Evolutionary conservation across 2,113 vertebrate species (phyloP).

Genomic region (Forbesichthys papilliferus): DNA sequence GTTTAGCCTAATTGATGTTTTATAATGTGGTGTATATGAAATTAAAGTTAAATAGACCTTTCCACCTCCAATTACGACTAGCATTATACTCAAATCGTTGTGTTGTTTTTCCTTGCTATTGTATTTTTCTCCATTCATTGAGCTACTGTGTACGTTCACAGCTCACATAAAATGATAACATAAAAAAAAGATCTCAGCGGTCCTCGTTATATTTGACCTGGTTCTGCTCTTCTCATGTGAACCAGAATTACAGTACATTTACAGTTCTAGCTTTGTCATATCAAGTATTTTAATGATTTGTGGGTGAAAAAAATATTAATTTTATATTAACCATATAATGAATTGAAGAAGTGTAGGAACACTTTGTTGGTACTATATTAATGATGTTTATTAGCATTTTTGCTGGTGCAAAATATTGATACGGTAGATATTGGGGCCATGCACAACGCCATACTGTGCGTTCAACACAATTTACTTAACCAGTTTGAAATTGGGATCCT

Average conservation of each 20-base stretch:
- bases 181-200: slow-evolving; percentile 69
- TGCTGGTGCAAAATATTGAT: slow-evolving; percentile 25
- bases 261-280: slow-evolving; percentile 28
- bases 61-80: background rate
- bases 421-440: slow-evolving; percentile 30
- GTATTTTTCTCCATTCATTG: slow-evolving; percentile 44
- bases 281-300: slow-evolving; percentile 19
- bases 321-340: background rate
- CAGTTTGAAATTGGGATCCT: no score
- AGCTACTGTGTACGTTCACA: slow-evolving; percentile 59
- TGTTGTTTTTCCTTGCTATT: background rate
- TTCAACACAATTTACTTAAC: no score
- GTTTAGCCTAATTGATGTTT: no score
- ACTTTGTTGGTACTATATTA: background rate
- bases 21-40: background rate
- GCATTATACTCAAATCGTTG: background rate
- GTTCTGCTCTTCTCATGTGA: slow-evolving; percentile 43
- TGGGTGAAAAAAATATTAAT: slow-evolving; percentile 6
- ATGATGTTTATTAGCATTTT: slow-evolving; percentile 19
- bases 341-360: background rate
- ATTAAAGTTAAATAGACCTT: slow-evolving; percentile 14
- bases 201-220: slow-evolving; percentile 58
- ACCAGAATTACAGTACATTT: slow-evolving; percentile 19
- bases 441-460: slow-evolving; percentile 16
- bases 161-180: slow-evolving; percentile 61